Conservation (phyloP, 2,888 invertebrate species). For the Amphiduros pacificus region DNA sequence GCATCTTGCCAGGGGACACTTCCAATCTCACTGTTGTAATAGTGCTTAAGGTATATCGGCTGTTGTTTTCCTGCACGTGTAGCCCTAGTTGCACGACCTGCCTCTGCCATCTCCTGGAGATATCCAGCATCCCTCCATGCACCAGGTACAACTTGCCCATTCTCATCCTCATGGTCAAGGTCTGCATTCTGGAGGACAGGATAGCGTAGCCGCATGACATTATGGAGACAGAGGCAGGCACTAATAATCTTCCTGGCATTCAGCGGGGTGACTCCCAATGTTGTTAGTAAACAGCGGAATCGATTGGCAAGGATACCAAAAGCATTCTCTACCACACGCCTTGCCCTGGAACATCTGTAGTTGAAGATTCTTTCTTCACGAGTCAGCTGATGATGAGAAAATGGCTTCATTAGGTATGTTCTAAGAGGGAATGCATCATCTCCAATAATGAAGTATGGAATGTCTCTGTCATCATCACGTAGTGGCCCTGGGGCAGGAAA, state of each 20-base stretch:
- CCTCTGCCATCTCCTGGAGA: neutral
- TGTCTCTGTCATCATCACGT: slow-evolving; percentile 3
- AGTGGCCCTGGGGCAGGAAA: neutral
- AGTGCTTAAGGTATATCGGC: neutral
- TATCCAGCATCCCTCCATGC: neutral
- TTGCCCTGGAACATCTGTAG: slow-evolving; percentile 3
- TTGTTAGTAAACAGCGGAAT: neutral
- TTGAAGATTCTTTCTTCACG: slow-evolving; percentile 10
- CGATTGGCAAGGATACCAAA: slow-evolving; percentile 13
- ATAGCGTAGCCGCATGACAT: neutral
- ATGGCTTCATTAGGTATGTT: slow-evolving; percentile 12
- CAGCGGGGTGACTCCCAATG: neutral
- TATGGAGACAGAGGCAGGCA: neutral
- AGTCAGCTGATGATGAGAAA: neutral
- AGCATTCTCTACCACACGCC: slow-evolving; percentile 8
- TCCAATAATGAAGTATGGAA: slow-evolving; percentile 25
- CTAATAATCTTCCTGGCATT: neutral
- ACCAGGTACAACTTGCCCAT: neutral
- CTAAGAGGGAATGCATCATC: slow-evolving; percentile 11
- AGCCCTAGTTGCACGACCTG: neutral
- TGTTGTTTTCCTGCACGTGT: neutral
- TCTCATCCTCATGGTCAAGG: neutral
- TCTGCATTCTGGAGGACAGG: neutral
- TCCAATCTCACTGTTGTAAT: neutral
- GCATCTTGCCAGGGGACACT: neutral